Conservation (phyloP, 92 coral and sea anemone genomes). For the Actinernus sp. region DNA sequence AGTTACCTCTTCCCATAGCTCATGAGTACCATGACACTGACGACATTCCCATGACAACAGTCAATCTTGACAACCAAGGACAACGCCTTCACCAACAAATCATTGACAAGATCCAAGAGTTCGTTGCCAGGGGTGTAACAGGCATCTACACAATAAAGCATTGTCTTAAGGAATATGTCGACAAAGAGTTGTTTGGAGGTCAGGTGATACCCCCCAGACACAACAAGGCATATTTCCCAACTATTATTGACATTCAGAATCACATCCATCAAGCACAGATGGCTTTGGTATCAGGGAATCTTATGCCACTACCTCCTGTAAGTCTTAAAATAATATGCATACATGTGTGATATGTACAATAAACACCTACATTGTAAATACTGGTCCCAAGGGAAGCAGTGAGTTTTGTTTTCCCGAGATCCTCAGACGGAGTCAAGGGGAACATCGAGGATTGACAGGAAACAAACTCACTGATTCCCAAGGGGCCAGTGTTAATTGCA, state of each 20-base stretch:
- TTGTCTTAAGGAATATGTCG: conserved; percentile 89
- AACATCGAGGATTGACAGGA: no score
- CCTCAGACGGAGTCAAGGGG: no score
- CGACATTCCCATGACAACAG: conserved; percentile 53
- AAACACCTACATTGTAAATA: not conserved
- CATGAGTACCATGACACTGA: conserved; percentile 96
- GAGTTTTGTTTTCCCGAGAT: no score
- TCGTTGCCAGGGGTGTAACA: conserved; percentile 93
- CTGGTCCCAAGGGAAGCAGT: no score
- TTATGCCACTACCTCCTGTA: conserved; percentile 94
- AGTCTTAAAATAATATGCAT: conserved; percentile 58
- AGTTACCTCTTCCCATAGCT: conserved; percentile 92
- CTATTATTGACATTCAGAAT: conserved; percentile 96
- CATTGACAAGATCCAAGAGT: conserved; percentile 89
- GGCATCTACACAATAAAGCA: conserved; percentile 97
- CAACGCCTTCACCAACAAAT: conserved; percentile 92
- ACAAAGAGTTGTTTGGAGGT: conserved; percentile 83
- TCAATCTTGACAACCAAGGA: conserved; percentile 64
- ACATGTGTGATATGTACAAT: not conserved
- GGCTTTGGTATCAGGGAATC: conserved; percentile 89
- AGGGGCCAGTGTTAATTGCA: no score
- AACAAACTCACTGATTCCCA: no score
- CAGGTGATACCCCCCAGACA: conserved; percentile 89
- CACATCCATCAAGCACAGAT: conserved; percentile 94
- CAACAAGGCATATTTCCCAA: conserved; percentile 95